Percentiles rank a stretch among this genome's conserved stretches.
phyloP scores from a whole-genome alignment of 92 coral and sea anemone genomes.

The Phymanthus crucifer region DNA sequence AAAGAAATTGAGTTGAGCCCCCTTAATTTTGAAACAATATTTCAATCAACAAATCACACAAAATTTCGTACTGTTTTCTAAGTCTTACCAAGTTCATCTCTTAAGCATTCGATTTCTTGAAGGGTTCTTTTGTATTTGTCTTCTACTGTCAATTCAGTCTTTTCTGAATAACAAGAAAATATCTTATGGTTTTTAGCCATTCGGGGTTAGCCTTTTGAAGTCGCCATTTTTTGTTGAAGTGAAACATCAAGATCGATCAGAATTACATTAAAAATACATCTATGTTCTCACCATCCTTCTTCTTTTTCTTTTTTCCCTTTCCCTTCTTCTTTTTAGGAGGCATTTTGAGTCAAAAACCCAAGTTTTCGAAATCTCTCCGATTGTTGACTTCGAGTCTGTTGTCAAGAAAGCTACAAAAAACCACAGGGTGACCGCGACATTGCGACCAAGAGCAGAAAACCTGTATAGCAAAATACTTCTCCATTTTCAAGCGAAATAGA shows the following conservation, averaged over 20 bases:
- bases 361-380: constrained; percentile 21
- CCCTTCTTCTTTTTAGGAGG: constrained; percentile 99
- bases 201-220: neutral
- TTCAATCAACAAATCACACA: neutral
- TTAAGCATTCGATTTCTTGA: constrained; percentile 90
- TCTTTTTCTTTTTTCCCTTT: constrained; percentile 99
- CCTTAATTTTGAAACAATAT: neutral
- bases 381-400: constrained; percentile 36
- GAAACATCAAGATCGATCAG: neutral
- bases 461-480: neutral
- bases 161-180: constrained; percentile 47
- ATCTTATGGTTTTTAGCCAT: neutral
- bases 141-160: constrained; percentile 92
- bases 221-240: neutral
- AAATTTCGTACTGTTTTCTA: neutral
- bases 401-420: constrained; percentile 32
- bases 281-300: constrained; percentile 76
- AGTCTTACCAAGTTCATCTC: constrained; percentile 88
- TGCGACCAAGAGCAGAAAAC: neutral
- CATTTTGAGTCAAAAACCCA: constrained; percentile 49
- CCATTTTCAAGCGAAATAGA: neutral
- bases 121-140: constrained; percentile 96
- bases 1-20: neutral
- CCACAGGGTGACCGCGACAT: constrained; percentile 34
- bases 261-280: neutral